Conservation (phyloP, 2,888 invertebrate genomes). For the Ennomos erosarius region DNA sequence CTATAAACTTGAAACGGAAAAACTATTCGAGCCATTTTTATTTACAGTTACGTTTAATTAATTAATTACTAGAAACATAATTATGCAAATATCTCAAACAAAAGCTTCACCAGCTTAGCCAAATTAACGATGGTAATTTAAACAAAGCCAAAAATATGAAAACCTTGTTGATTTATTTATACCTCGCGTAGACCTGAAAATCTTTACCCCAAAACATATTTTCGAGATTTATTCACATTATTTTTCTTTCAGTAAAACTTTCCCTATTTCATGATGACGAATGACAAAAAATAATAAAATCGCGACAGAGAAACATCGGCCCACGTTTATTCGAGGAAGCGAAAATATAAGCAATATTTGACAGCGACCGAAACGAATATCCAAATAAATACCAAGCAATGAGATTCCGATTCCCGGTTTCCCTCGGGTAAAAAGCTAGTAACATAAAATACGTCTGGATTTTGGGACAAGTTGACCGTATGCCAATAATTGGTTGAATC, state of each 20-base stretch:
- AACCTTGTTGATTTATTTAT: constrained; percentile 23
- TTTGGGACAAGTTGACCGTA: constrained; percentile 31
- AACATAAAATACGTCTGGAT: constrained; percentile 29
- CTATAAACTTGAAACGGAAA: constrained; percentile 5
- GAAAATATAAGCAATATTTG: constrained; percentile 35
- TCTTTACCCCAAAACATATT: constrained; percentile 25
- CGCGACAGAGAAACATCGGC: constrained; percentile 28
- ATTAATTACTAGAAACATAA: constrained; percentile 4
- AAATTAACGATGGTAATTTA: constrained; percentile 31
- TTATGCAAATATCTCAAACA: constrained; percentile 16
- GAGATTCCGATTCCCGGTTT: constrained; percentile 28
- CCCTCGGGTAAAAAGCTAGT: constrained; percentile 25
- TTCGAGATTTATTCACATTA: constrained; percentile 25
- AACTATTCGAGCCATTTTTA: background rate
- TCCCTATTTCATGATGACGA: constrained; percentile 28
- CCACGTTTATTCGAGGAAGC: constrained; percentile 21
- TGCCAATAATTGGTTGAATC: constrained; percentile 50
- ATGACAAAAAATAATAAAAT: constrained; percentile 33
- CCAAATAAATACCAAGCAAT: constrained; percentile 35
- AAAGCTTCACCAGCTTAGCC: constrained; percentile 17
- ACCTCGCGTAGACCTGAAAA: constrained; percentile 16
- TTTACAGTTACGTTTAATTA: constrained; percentile 5
- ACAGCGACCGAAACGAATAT: constrained; percentile 34
- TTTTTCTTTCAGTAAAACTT: constrained; percentile 31
- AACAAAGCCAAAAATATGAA: constrained; percentile 28